A percentile compares a stretch with the other conserved stretches of the same genome.
Conservation (phyloP, 2,113 vertebrate species). For the Brevimyrus niger region DNA sequence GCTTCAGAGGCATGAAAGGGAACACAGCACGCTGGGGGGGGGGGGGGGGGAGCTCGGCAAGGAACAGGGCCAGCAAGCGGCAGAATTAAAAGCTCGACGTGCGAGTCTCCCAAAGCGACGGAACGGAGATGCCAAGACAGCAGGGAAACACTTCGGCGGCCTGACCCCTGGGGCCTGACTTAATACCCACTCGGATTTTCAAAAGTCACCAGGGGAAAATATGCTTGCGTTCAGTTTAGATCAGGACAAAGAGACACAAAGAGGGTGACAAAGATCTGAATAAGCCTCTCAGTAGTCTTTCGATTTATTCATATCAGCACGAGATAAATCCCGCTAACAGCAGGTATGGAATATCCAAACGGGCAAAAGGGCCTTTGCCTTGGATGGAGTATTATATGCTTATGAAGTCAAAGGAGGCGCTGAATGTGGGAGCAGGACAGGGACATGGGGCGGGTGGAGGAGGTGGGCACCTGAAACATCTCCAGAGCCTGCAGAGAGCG, state of each 20-base stretch:
- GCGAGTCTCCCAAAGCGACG: background rate
- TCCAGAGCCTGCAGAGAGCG: background rate
- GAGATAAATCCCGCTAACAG: background rate
- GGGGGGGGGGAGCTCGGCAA: background rate
- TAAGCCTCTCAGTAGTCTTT: background rate
- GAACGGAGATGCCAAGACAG: background rate
- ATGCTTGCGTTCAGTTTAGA: background rate
- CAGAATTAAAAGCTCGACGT: background rate
- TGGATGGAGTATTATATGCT: background rate
- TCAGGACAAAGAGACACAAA: background rate
- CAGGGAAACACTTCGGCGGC: background rate
- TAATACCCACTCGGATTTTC: background rate
- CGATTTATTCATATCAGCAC: background rate
- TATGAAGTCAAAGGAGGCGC: background rate
- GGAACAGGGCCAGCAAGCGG: background rate
- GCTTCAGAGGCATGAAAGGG: background rate
- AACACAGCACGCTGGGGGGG: background rate
- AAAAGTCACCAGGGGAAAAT: background rate
- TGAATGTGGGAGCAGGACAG: background rate
- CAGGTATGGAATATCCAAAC: background rate
- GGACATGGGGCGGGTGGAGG: background rate
- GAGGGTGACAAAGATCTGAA: background rate
- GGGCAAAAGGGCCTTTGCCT: background rate
- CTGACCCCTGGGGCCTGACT: background rate
- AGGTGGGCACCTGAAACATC: background rate